A percentile compares a stretch with the other conserved stretches of the same genome.
These are phyloP conservation scores for Diachasma alloeum DNA, from an alignment of 1,140 invertebrate genomes.

Conservation along the genomic window DNA sequence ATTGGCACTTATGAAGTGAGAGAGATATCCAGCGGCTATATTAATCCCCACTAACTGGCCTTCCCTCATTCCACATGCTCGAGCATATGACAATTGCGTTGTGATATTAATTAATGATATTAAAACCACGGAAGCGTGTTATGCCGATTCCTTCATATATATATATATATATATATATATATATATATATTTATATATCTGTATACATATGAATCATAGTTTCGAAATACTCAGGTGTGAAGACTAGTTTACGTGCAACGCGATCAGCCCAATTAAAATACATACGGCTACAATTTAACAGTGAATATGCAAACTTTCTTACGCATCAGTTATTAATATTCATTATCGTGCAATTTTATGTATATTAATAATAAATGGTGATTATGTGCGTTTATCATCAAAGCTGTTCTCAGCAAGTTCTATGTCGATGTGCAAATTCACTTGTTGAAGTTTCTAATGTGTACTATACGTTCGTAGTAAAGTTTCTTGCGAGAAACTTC, in stretches of 20 bases:
- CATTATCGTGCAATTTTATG: not conserved
- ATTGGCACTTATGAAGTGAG: not conserved
- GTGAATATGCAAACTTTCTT: not conserved
- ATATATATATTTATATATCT: no score
- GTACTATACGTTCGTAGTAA: not conserved
- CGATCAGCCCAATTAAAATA: not conserved
- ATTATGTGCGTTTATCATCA: no score
- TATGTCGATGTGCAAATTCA: not conserved
- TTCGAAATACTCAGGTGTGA: not conserved
- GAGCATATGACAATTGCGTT: slow-evolving; percentile 24
- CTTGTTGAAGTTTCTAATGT: not conserved
- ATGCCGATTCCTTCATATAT: not conserved
- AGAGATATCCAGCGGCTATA: not conserved
- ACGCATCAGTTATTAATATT: not conserved
- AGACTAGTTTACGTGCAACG: not conserved
- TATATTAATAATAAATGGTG: not conserved
- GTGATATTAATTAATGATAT: slow-evolving; percentile 29
- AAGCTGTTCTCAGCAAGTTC: no score
- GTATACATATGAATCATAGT: not conserved
- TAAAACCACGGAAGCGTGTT: slow-evolving; percentile 17
- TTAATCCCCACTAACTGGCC: slow-evolving; percentile 11
- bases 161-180: no score
- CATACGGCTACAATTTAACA: not conserved
- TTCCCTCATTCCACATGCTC: not conserved
- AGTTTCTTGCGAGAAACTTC: not conserved